Evolutionary conservation across 2,797 vertebrate genomes (phyloP), one percentile per base, ranked within the genome.

Genomic region (Galago senegalensis): DNA sequence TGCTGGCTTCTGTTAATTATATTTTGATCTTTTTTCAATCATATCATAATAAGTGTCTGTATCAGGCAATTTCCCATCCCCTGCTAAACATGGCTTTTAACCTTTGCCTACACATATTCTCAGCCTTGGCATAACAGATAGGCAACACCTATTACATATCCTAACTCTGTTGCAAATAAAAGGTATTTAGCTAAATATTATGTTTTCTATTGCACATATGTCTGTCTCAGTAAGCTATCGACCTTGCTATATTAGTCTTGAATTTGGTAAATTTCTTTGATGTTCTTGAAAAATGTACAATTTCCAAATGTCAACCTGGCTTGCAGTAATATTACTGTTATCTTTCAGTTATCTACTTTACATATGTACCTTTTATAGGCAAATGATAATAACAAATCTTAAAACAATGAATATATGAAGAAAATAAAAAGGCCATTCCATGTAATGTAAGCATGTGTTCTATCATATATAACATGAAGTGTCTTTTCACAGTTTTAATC

Each of bases 311-410:
- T 81, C 85, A 82, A 1, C 20, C 11, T 63, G 27, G 2, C 11
- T 81, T 75, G 3, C 5, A n/a, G 56, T 73, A 83, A 46, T 56
- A 10, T 65, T 83, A 88, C 37, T 25, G 29, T 67, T 43, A 83
- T 93, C 77, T 90, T 87, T 87, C 70, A 81, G 58, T 92, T 85
- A 87, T 63, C n/a, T 77, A 5, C 5, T 46, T 60, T 76, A 89
- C 18, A 46, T 13, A 31, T 58, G 40, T 14, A 46, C 18, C 49
- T 81, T 56, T 23, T 80, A 56, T 23, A 58, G 21, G 27, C 88
- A 69, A 75, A 11, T 37, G 34, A 75, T 77, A 73, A 34, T 46
- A 67, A 46, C 27, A 25, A 29, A 23, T n/a, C 29, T 88, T 75
- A 12, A 92, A 89, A 75, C 49, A 29, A n/a, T 4, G 27, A 60